Conservation (phyloP, 2,888 invertebrate species). For the Seira musarum region DNA sequence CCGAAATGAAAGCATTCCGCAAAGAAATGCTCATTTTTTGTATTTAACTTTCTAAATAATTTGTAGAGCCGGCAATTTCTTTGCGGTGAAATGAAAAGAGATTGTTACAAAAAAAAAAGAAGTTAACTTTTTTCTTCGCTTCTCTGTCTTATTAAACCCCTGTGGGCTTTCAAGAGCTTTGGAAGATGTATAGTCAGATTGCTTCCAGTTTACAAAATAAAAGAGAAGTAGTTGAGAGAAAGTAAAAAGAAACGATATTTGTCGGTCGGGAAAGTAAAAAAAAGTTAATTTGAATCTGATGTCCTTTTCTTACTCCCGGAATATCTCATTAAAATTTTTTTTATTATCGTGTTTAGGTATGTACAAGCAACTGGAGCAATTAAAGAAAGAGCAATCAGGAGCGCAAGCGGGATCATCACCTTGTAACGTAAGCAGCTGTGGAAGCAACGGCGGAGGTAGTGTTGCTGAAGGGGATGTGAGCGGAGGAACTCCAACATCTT, state of each 20-base stretch:
- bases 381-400: constrained; percentile 77
- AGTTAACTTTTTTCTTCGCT: too few relatives aligned
- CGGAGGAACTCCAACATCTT: background rate
- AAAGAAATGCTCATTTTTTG: too few relatives aligned
- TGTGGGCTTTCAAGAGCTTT: too few relatives aligned
- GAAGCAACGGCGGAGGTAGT: constrained; percentile 57
- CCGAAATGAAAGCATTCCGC: too few relatives aligned
- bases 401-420: constrained; percentile 32
- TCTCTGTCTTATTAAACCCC: too few relatives aligned
- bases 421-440: constrained; percentile 42
- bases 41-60: too few relatives aligned
- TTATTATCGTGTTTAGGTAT: constrained; percentile 75
- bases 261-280: background rate
- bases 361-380: constrained; percentile 81
- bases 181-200: background rate
- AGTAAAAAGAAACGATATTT: constrained; percentile 24
- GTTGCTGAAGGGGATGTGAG: constrained; percentile 72
- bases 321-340: constrained; percentile 19
- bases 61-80: too few relatives aligned
- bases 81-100: too few relatives aligned
- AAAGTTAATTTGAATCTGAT: constrained; percentile 39
- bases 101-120: too few relatives aligned
- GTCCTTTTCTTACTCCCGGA: too few relatives aligned
- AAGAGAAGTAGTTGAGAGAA: constrained; percentile 31
- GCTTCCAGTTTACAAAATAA: too few relatives aligned